These are phyloP conservation scores for Ichneumoninae sp. DNA, from an alignment of 2,888 invertebrate species.

Conservation along the genomic window DNA sequence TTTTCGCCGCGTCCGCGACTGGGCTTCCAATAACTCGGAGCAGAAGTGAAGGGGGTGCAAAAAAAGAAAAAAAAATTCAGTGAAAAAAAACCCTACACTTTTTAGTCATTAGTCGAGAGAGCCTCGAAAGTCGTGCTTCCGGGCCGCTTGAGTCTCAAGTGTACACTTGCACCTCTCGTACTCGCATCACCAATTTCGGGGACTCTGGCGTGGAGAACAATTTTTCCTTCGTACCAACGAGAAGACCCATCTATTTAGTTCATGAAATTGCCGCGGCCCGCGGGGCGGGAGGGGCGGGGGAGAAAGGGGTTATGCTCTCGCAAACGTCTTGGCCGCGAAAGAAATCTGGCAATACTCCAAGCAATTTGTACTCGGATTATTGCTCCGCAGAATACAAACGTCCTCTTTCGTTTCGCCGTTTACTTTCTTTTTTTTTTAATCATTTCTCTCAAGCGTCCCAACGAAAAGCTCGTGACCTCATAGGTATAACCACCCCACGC, in stretches of 20 bases:
- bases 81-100: constrained; percentile 7
- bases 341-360: constrained; percentile 66
- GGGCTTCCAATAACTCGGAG: constrained; percentile 38
- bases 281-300: background rate
- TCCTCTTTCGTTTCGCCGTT: constrained; percentile 41
- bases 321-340: constrained; percentile 32
- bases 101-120: constrained; percentile 53
- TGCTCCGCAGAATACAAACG: constrained; percentile 64
- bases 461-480: constrained; percentile 11
- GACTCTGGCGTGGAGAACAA: constrained; percentile 10
- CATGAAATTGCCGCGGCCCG: constrained; percentile 42
- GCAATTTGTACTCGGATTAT: constrained; percentile 67
- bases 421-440: constrained; percentile 12
- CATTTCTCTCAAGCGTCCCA: constrained; percentile 21
- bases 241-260: constrained; percentile 60
- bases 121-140: constrained; percentile 38
- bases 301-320: background rate
- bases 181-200: constrained; percentile 51
- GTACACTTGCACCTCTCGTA: constrained; percentile 35
- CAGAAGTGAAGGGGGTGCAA: constrained; percentile 1
- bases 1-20: constrained; percentile 40
- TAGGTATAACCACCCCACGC: background rate
- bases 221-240: constrained; percentile 5
- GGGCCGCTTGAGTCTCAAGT: constrained; percentile 31
- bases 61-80: constrained; percentile 2